phyloP scores from a whole-genome alignment of 2,113 vertebrate genomes.

The rabbit (Oryctolagus cuniculus) region mOryCun1.1 NC_091434.1:99063001-99063500 shows the following conservation, averaged over 20 bases:
- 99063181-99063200: neutral
- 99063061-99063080: neutral
- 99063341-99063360: too few species aligned
- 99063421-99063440: too few species aligned
- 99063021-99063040: neutral
- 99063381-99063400: too few species aligned
- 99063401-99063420: too few species aligned
- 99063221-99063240: neutral
- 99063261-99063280: neutral
- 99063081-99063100: slow-evolving; percentile 4
- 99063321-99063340: neutral
- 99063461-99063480: too few species aligned
- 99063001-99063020: neutral
- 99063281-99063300: neutral
- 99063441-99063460: too few species aligned
- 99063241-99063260: neutral
- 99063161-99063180: neutral
- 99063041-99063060: neutral
- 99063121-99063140: neutral
- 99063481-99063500: too few species aligned
- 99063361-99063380: too few species aligned
- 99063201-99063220: slow-evolving; percentile 21
- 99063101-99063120: slow-evolving; percentile 5
- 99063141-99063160: neutral
- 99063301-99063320: neutral